These are phyloP conservation scores for Heliconius eleuchia DNA, from an alignment of 1,140 invertebrate species.

Conservation along the genomic window DNA sequence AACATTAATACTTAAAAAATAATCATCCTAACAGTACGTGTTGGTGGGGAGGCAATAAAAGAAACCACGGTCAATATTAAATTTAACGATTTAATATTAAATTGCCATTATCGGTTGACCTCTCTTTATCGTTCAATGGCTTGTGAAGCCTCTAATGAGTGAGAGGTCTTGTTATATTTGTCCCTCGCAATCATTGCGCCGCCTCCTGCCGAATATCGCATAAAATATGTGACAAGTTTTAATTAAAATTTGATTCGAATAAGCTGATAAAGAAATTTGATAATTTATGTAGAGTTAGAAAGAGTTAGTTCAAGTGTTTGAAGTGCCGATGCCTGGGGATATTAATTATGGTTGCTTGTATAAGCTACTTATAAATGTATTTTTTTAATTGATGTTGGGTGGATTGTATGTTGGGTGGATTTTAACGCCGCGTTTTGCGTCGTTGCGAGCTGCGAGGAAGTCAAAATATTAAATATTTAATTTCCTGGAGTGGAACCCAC, in stretches of 20 bases:
- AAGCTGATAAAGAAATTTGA: conserved; percentile 73
- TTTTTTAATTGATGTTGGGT: no score
- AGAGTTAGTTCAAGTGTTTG: conserved; percentile 38
- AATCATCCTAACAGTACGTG: conserved; percentile 62
- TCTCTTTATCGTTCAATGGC: conserved; percentile 36
- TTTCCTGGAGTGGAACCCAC: not conserved
- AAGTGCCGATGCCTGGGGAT: conserved; percentile 36
- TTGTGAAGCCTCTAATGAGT: conserved; percentile 37
- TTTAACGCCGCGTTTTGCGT: no score
- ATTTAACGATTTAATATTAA: conserved; percentile 78
- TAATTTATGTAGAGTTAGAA: conserved; percentile 68
- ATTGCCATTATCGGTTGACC: conserved; percentile 57
- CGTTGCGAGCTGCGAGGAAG: no score
- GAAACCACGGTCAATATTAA: conserved; percentile 76
- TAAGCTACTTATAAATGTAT: not conserved
- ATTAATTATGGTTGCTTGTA: not conserved
- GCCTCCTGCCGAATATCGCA: conserved; percentile 74
- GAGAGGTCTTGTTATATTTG: conserved; percentile 55
- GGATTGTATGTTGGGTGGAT: not conserved
- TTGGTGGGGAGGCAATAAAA: conserved; percentile 75
- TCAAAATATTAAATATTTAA: not conserved
- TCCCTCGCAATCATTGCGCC: conserved; percentile 52
- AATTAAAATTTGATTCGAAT: conserved; percentile 78
- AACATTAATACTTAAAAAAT: conserved; percentile 66
- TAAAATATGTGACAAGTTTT: conserved; percentile 79